These are phyloP conservation scores for Xestoiulus laeticollis DNA, from an alignment of 2,888 invertebrate species.

Conservation along the genomic window DNA sequence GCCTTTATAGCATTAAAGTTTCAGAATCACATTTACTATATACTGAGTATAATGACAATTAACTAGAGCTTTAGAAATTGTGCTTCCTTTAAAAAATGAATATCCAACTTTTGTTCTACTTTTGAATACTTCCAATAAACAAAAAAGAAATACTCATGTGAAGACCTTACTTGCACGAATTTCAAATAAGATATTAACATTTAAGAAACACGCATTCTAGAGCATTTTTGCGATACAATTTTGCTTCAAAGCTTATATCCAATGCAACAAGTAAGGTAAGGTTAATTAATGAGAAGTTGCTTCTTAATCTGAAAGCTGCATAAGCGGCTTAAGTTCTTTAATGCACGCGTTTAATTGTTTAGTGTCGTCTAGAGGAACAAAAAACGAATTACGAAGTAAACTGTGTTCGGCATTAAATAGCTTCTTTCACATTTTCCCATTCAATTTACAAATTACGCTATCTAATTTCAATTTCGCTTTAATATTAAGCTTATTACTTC, in stretches of 20 bases:
- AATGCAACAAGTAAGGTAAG: background rate
- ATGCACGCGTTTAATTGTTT: constrained; percentile 33
- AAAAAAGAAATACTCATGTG: too few species aligned
- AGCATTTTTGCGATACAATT: background rate
- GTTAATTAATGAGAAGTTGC: background rate
- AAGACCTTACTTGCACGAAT: too few species aligned
- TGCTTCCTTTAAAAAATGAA: too few species aligned
- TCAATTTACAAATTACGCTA: background rate
- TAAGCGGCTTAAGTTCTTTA: constrained; percentile 14
- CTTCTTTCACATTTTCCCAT: background rate
- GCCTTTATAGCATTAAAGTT: background rate
- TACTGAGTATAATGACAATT: background rate
- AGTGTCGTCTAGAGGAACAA: constrained; percentile 39
- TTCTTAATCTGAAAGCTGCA: constrained; percentile 1
- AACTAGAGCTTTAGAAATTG: too few species aligned
- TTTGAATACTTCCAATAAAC: too few species aligned
- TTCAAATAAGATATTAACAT: too few species aligned
- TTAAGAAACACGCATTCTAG: background rate
- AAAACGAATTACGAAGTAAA: constrained; percentile 25
- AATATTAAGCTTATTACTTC: background rate
- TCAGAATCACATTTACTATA: too few species aligned
- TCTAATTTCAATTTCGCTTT: background rate
- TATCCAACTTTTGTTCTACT: too few species aligned
- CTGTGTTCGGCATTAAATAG: background rate
- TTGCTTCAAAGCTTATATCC: background rate